Base-by-base conservation (phyloP, 2,888 invertebrate genomes). In the Laspeyria flexula region DNA sequence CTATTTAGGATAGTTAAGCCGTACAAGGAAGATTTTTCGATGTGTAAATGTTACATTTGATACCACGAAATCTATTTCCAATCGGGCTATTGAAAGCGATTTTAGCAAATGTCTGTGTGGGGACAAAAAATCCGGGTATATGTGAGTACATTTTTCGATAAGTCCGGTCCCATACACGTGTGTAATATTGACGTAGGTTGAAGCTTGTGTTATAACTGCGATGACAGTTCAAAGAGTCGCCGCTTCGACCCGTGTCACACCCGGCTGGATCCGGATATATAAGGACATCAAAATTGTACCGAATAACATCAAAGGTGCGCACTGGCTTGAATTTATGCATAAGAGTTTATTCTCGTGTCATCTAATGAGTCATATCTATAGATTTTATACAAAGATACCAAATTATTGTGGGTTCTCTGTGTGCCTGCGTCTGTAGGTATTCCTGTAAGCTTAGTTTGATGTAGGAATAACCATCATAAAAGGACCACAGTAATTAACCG, bases 241-340 rank as follows among this genome's bases (percentile, higher is more conserved):
- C 51, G 48, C 50, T 53, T 44, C 49, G 65, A 67, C 71, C 72
- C 67, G 55, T 56, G 63, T 72, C 72, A 73, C 64, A 62, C 43
- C 39, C 58, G 60, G 61, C 2, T 71, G 59, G 50, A 60, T 44
- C 56, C 58, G 43, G 55, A 55, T 60, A 63, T 65, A 62, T 65
- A 69, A 57, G 40, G 34, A 53, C 55, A 46, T 63, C 60, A 47
- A 66, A 58, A 60, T 57, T 58, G 46, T 63, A 58, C 60, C 37
- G 38, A 35, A 49, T 58, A 60, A 62, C 60, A 69, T 76, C 71
- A 78, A 75, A 77, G 70, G 61, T 48, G 45, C 41, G 11, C 39
- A 49, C 55, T 54, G 64, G 68, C 66, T 65, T 64, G 65, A 68
- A 71, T 70, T 71, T 65, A 74, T 70, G 70, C 66, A 65, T 52